Conservation (phyloP, 1,140 invertebrate species). For the Caligus rogercresseyi region DNA sequence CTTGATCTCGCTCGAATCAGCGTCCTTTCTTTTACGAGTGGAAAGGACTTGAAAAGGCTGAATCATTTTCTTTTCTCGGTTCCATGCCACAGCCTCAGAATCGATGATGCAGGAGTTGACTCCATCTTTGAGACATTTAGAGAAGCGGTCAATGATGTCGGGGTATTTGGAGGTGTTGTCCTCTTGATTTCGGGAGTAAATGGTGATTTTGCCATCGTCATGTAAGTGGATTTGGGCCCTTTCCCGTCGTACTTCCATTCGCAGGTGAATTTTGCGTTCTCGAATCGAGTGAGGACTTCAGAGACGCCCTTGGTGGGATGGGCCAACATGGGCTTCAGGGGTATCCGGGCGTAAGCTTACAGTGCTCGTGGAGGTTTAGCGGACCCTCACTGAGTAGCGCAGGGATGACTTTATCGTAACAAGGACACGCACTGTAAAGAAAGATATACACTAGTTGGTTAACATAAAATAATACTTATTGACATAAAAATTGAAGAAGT, state of each 20-base stretch:
- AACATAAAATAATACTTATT: neutral
- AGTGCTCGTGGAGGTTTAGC: constrained; percentile 54
- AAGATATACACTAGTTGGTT: constrained; percentile 20
- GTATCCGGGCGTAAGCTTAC: constrained; percentile 78
- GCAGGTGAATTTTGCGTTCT: constrained; percentile 80
- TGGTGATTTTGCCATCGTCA: constrained; percentile 47
- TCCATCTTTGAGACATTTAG: constrained; percentile 30
- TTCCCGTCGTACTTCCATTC: constrained; percentile 99
- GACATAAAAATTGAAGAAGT: no score
- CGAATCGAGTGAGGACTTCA: constrained; percentile 78
- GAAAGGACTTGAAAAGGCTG: constrained; percentile 85
- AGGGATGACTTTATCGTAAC: constrained; percentile 71
- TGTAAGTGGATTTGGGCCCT: constrained; percentile 74
- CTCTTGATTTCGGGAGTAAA: constrained; percentile 95
- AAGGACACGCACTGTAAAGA: constrained; percentile 71
- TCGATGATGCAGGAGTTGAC: constrained; percentile 80
- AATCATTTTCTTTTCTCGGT: constrained; percentile 69
- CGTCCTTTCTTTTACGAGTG: constrained; percentile 82
- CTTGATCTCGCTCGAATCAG: constrained; percentile 69
- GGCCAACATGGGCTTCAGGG: constrained; percentile 94
- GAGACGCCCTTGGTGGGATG: constrained; percentile 83
- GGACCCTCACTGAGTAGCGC: constrained; percentile 61
- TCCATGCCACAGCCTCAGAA: constrained; percentile 94
- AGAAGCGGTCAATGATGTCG: constrained; percentile 51
- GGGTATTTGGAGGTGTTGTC: constrained; percentile 96